Evolutionary conservation across 2,113 vertebrate genomes (phyloP).

Genomic region (Jacana jacana): DNA sequence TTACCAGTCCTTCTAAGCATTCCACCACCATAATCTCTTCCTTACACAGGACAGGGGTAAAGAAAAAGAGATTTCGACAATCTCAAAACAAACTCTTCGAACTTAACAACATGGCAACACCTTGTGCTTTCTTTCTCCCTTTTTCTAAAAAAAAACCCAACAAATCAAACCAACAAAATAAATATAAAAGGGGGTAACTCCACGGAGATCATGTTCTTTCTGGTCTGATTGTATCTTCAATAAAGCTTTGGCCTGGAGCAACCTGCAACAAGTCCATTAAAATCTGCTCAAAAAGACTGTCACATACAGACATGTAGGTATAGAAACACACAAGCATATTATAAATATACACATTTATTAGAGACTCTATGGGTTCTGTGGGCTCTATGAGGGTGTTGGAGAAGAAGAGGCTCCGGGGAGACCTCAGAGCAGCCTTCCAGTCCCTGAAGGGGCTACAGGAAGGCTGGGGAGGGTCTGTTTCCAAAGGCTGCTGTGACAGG

Average conservation of each 20-base stretch:
- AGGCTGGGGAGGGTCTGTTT: too few relatives aligned
- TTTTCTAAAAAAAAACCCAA: too few relatives aligned
- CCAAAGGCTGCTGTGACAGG: too few relatives aligned
- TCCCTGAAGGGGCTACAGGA: too few relatives aligned
- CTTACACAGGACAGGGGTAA: neutral
- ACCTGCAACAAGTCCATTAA: neutral
- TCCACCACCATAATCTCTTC: neutral
- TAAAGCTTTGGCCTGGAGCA: neutral
- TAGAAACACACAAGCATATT: neutral
- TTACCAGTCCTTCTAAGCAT: neutral
- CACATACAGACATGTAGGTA: neutral
- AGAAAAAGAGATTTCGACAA: neutral
- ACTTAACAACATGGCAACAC: too few relatives aligned
- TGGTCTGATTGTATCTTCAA: neutral
- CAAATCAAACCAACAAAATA: too few relatives aligned
- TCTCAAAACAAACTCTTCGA: neutral
- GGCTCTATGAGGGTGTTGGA: neutral
- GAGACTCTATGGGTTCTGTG: too few relatives aligned
- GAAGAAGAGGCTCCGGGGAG: too few relatives aligned
- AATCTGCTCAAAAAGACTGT: neutral
- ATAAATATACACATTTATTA: too few relatives aligned
- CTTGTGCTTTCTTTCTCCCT: neutral
- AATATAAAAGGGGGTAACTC: neutral
- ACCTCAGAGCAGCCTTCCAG: too few relatives aligned
- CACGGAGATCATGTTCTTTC: neutral